Conservation (phyloP, 2,113 vertebrate species). For the Xenus cinereus region DNA sequence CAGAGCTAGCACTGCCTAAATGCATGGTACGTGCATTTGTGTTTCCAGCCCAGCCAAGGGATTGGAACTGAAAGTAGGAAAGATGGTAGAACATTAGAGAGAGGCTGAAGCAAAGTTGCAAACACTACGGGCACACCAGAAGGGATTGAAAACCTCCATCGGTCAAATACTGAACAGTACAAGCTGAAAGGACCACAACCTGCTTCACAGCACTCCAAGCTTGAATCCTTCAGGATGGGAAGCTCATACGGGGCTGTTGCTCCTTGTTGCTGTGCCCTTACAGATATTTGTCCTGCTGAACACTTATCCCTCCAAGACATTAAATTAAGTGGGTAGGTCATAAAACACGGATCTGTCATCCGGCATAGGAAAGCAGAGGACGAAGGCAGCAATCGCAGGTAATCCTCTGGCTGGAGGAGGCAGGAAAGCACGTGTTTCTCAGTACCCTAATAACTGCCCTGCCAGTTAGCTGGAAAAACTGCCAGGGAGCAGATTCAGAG, state of each 20-base stretch:
- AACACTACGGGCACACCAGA: background rate
- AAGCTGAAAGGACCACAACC: background rate
- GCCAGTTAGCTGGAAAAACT: background rate
- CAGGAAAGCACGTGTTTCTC: background rate
- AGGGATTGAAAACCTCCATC: background rate
- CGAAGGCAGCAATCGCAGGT: background rate
- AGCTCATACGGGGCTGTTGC: background rate
- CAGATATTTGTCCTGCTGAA: background rate
- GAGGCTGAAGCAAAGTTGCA: background rate
- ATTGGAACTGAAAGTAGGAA: background rate
- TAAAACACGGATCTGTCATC: background rate
- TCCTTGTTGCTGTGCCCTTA: background rate
- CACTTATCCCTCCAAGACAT: background rate
- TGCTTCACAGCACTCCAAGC: background rate
- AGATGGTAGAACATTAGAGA: background rate
- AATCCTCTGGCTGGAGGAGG: background rate
- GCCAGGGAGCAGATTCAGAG: background rate
- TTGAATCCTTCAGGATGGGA: background rate
- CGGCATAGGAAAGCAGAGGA: background rate
- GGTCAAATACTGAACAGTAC: accelerated
- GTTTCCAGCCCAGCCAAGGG: background rate
- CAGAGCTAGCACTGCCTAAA: background rate
- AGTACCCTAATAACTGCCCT: background rate
- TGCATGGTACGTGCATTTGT: background rate
- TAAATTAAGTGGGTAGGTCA: background rate